phyloP scores from a whole-genome alignment of 2,113 vertebrate genomes.

The Zapornia atra region DNA sequence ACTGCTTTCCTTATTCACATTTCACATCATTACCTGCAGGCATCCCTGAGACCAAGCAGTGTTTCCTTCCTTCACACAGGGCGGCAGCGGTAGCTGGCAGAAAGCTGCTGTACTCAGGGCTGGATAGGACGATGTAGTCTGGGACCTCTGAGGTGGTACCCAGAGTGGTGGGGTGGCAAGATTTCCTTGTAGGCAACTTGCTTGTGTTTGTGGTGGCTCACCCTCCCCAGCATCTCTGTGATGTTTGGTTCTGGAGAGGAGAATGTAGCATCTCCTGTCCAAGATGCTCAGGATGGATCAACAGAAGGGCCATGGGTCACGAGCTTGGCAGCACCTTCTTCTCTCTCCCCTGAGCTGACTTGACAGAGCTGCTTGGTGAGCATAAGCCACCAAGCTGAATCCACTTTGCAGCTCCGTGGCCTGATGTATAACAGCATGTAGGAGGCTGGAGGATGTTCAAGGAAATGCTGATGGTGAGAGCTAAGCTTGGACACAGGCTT shows the following conservation, averaged over 20 bases:
- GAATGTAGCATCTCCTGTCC: not conserved
- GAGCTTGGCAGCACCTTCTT: not conserved
- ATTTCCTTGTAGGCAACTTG: accelerated
- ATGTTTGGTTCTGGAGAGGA: not conserved
- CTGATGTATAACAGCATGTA: not conserved
- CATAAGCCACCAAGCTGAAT: not conserved
- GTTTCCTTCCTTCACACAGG: not conserved
- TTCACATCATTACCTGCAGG: constrained; percentile 54
- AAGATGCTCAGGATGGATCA: not conserved
- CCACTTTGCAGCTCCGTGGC: not conserved
- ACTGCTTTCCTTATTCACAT: constrained; percentile 46
- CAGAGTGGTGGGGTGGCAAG: not conserved
- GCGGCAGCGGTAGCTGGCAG: not conserved
- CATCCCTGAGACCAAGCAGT: not conserved
- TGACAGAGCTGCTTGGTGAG: not conserved
- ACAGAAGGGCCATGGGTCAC: not conserved
- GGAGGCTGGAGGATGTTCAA: not conserved
- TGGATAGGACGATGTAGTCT: not conserved
- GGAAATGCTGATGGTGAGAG: not conserved
- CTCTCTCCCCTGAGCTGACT: not conserved
- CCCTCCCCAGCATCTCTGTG: not conserved
- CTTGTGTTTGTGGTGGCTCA: not conserved
- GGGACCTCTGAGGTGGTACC: not conserved
- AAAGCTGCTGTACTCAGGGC: not conserved
- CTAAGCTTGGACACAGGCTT: not conserved